Evolutionary conservation across 2,113 vertebrate species (phyloP), one percentile per base, ranked within the genome.

Genomic region (Atrichornis clamosus): DNA sequence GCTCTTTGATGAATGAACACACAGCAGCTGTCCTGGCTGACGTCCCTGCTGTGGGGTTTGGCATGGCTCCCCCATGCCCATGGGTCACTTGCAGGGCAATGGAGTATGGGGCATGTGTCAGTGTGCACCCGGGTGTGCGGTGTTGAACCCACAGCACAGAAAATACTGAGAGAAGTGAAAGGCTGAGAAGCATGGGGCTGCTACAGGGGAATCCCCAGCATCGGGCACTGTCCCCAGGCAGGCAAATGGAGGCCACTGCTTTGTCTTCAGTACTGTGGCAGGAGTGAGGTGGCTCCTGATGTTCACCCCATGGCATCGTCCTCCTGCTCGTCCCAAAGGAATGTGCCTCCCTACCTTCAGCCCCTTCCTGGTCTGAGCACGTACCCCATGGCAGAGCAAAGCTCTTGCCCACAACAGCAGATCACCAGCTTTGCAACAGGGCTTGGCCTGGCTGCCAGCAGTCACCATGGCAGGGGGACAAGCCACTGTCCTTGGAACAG

Each of bases 51-150:
- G 12, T 42, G 52, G 35, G 24, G 63, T 50, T 64, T 64, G 44
- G 26, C 58, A 8, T 1, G 19, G 65, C 27, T 52, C 37, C 17
- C 15, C 0, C 0, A 0, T 0, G 0, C 30, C 44, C 28, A 28
- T 23, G 30, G n/a, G 18, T 58, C 22, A 41, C 42, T 4, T 26
- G 23, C 32, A 37, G 75, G n/a, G 42, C 20, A 35, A 18, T 30
- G 28, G 46, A 16, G 30, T 0, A 8, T 18, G n/a, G n/a, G 23
- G 26, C 17, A 47, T 0, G 11, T n/a, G 69, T 53, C 74, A 53
- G 16, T 1, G 2, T 20, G 52, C 60, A 42, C n/a, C 35, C 24
- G 19, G 22, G 9, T 19, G 35, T 24, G 47, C 0, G 0, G 12
- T 22, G 22, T 24, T 46, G 35, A 67, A 47, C 64, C 27, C 65